Base-by-base conservation (phyloP, 2,113 vertebrate genomes). In the Coreoperca whiteheadi region DNA sequence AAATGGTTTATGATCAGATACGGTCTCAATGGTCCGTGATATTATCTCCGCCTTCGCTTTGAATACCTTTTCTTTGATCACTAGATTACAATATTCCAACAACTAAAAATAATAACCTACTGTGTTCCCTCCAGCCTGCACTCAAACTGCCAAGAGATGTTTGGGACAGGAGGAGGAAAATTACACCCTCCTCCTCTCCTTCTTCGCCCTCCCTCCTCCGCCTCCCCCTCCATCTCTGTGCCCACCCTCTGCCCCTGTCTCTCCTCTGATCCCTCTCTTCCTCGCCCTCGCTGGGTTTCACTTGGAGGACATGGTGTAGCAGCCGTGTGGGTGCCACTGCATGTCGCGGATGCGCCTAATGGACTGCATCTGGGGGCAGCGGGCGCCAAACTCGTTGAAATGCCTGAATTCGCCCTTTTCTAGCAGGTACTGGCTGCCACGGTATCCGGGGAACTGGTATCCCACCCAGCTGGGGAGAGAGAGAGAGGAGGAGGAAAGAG, bases 391-490 rank as follows among this genome's bases (percentile, higher is more conserved):
- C 86, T 95, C 94, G 3, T 95, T 95, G 89, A 95, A 95, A 75
- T 95, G 95, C 77, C 79, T 89, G 93, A 46, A 95, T 2, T 95
- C 94, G 0, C 92, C 92, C 88, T 93, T 95, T 89, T 95, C 94
- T 66, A 95, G 85, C 82, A 95, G 84, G 83, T 90, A 95, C 92
- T 95, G 95, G 90, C 88, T 93, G 71, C 94, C 94, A 46, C 94
- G 93, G 88, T 95, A 95, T 37, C 95, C 95, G 0, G 95, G 95
- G 89, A 92, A 96, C 93, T 96, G 95, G 86, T 95, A 96, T 16
- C 94, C 95, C 73, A 96, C 94, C 92, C 93, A 96, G 28, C 95
- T 95, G 81, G 1, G 34, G 72, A 57, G 51, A 67, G 23, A 65
- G 25, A 63, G 56, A 9, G 32, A 63, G 25, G 34, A 10, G 77